These are phyloP conservation scores for Sylvicola fuscatus DNA, from an alignment of 2,888 invertebrate species.

Conservation along the genomic window DNA sequence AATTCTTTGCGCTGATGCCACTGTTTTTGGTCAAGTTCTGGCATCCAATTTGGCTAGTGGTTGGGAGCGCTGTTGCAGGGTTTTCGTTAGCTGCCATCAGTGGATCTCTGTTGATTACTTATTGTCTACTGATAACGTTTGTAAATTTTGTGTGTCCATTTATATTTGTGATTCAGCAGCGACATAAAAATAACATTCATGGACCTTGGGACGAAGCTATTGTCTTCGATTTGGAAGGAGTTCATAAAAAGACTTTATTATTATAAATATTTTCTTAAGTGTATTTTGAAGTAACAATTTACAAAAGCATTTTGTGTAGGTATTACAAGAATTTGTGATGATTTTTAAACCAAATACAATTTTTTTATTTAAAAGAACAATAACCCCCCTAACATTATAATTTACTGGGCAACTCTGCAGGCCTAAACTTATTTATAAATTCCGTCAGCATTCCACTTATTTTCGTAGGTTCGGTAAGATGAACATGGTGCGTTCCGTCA, in stretches of 20 bases:
- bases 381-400: too few species aligned
- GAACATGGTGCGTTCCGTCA: conserved; percentile 53
- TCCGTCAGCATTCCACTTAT: conserved; percentile 33
- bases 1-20: conserved; percentile 78
- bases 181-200: conserved; percentile 76
- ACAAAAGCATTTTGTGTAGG: not conserved
- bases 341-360: too few species aligned
- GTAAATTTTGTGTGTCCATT: conserved; percentile 53
- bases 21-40: conserved; percentile 36
- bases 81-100: too few species aligned
- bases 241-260: not conserved
- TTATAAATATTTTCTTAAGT: not conserved
- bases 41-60: conserved; percentile 14
- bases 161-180: conserved; percentile 55
- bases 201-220: conserved; percentile 97
- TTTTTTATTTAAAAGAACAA: too few species aligned
- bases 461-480: conserved; percentile 42
- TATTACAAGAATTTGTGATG: not conserved
- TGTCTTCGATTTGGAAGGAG: conserved; percentile 18
- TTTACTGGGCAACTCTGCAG: conserved; percentile 5
- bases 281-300: not conserved
- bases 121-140: conserved; percentile 35
- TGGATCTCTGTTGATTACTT: conserved; percentile 34
- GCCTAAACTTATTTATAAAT: conserved; percentile 28
- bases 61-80: too few species aligned